Conservation (phyloP, 1,140 invertebrate species). For the Halictus rubicundus region DNA sequence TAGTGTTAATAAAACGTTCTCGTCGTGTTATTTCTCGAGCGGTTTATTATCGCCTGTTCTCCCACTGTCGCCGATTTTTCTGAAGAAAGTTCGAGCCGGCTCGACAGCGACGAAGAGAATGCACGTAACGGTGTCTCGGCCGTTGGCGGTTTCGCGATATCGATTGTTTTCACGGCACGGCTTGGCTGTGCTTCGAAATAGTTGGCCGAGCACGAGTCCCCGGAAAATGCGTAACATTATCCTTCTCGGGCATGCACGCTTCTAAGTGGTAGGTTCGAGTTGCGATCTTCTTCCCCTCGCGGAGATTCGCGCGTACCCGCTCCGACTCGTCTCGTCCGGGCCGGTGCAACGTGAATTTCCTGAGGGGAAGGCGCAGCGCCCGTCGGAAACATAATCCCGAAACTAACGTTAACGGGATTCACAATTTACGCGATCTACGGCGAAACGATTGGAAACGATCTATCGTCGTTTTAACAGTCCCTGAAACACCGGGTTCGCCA, state of each 20-base stretch:
- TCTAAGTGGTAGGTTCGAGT: conserved; percentile 43
- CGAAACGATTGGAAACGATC: too few relatives aligned
- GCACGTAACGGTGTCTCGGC: conserved; percentile 26
- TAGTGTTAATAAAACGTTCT: conserved; percentile 47
- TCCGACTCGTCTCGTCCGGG: too few relatives aligned
- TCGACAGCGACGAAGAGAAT: background rate
- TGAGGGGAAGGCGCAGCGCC: background rate
- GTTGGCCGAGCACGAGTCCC: conserved; percentile 46
- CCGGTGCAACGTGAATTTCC: background rate
- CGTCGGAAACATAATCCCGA: background rate
- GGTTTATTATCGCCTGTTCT: conserved; percentile 40
- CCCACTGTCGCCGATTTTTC: conserved; percentile 19
- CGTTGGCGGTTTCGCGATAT: conserved; percentile 48
- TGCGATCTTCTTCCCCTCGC: conserved; percentile 13
- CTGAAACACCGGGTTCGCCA: too few relatives aligned
- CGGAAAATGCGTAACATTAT: conserved; percentile 57
- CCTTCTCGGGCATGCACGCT: conserved; percentile 40
- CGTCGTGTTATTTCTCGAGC: background rate
- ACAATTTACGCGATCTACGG: background rate
- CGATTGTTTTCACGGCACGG: conserved; percentile 43
- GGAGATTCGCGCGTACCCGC: conserved; percentile 5
- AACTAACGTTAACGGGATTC: background rate
- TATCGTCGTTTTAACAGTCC: too few relatives aligned
- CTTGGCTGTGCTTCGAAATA: conserved; percentile 40
- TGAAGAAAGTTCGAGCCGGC: conserved; percentile 6